Percentiles rank a stretch among this genome's conserved stretches.
phyloP scores from a whole-genome alignment of 1,140 invertebrate genomes.

The Aricia agestis region DNA sequence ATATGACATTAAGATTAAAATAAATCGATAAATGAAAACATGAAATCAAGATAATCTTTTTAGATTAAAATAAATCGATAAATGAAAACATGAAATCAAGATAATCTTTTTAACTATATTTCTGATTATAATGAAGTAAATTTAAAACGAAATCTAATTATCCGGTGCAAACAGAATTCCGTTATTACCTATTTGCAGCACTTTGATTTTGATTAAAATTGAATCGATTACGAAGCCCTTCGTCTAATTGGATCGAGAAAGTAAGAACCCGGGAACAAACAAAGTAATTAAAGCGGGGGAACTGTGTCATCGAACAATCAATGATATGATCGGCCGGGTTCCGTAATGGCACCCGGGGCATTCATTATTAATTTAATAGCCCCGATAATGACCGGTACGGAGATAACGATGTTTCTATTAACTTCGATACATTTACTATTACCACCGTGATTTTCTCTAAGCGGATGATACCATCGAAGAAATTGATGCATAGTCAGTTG shows the following conservation, averaged over 20 bases:
- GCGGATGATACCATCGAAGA: too few relatives aligned
- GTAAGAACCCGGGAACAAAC: constrained; percentile 33
- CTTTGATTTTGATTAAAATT: constrained; percentile 16
- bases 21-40: too few relatives aligned
- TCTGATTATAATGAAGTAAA: not conserved
- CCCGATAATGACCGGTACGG: constrained; percentile 23
- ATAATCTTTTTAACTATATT: not conserved
- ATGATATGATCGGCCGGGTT: constrained; percentile 40
- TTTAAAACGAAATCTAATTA: not conserved
- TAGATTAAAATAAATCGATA: too few relatives aligned
- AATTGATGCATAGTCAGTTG: too few relatives aligned
- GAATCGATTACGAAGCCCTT: constrained; percentile 11
- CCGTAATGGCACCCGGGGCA: constrained; percentile 32
- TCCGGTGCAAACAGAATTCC: not conserved
- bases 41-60: too few relatives aligned
- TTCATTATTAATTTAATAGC: constrained; percentile 45
- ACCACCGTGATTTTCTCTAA: not conserved
- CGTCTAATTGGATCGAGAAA: constrained; percentile 13
- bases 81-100: too few relatives aligned
- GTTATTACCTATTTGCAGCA: not conserved
- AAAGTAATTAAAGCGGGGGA: constrained; percentile 42
- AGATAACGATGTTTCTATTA: constrained; percentile 16
- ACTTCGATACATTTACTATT: constrained; percentile 5
- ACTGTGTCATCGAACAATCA: constrained; percentile 45
- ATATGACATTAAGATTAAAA: too few relatives aligned